A percentile compares a stretch with the other conserved stretches of the same genome.
These are phyloP conservation scores for Rhynchopsitta pachyrhyncha DNA, from an alignment of 2,113 vertebrate genomes.

Conservation along the genomic window DNA sequence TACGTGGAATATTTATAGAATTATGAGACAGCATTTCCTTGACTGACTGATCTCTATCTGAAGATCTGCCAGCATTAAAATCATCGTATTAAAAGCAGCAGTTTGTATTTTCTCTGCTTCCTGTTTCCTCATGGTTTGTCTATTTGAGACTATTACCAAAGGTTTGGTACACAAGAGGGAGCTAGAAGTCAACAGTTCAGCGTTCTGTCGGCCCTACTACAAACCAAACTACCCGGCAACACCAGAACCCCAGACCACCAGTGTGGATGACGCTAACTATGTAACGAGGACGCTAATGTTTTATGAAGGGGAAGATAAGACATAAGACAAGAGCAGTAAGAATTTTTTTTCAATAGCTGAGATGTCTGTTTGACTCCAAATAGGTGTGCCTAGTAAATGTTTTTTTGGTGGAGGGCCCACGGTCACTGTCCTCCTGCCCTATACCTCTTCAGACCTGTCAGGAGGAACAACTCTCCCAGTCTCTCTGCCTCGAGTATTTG, in stretches of 20 bases:
- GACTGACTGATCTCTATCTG: neutral
- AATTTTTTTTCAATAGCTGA: neutral
- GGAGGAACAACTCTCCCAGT: neutral
- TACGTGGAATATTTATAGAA: neutral
- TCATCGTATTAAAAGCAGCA: neutral
- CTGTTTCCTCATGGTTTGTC: neutral
- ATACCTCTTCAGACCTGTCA: neutral
- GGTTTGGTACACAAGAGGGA: slow-evolving; percentile 49
- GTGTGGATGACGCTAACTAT: too few species aligned
- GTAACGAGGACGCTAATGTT: neutral
- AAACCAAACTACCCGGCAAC: neutral
- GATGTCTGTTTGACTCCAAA: neutral
- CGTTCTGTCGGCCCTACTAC: neutral
- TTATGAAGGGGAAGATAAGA: neutral
- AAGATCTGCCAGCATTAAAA: neutral
- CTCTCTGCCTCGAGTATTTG: neutral
- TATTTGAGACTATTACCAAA: neutral
- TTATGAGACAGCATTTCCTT: neutral
- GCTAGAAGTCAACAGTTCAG: slow-evolving; percentile 7
- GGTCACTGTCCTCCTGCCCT: neutral
- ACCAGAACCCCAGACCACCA: neutral
- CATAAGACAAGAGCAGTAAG: neutral
- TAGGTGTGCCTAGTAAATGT: neutral
- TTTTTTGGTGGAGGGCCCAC: neutral
- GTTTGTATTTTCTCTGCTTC: neutral